phyloP scores from a whole-genome alignment of 2,113 vertebrate genomes.

The Myrmophylax atrothorax region DNA sequence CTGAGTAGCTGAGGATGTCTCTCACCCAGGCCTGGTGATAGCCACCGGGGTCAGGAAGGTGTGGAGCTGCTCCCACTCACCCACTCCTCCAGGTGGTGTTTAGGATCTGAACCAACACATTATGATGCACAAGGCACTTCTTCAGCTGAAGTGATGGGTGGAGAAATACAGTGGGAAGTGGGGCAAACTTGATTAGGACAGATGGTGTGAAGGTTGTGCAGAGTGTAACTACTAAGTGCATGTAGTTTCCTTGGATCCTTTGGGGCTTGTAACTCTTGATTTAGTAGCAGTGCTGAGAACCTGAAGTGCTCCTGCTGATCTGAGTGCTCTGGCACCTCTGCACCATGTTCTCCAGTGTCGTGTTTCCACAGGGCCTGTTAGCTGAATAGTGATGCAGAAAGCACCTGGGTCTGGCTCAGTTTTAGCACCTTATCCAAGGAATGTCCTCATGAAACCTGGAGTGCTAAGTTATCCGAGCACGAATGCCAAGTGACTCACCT shows the following conservation, averaged over 20 bases:
- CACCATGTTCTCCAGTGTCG: neutral
- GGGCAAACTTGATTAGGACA: neutral
- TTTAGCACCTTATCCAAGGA: neutral
- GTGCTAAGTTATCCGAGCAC: neutral
- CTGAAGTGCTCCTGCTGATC: neutral
- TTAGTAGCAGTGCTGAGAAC: neutral
- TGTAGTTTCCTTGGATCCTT: neutral
- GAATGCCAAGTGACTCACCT: neutral
- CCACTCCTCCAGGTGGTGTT: neutral
- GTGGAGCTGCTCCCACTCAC: neutral
- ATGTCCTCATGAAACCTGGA: neutral
- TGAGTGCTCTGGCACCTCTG: neutral
- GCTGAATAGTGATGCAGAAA: neutral
- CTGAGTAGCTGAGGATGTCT: neutral
- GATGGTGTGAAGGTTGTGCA: neutral
- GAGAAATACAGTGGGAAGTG: neutral
- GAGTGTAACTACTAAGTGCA: neutral
- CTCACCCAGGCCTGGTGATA: neutral
- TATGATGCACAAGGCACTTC: neutral
- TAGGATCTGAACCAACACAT: neutral
- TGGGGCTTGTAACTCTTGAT: neutral
- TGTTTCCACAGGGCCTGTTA: neutral
- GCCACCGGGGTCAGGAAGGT: neutral
- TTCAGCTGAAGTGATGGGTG: neutral
- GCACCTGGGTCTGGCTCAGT: neutral